These are phyloP conservation scores for Macrophya alboannulata DNA, from an alignment of 2,888 invertebrate species.

Conservation along the genomic window DNA sequence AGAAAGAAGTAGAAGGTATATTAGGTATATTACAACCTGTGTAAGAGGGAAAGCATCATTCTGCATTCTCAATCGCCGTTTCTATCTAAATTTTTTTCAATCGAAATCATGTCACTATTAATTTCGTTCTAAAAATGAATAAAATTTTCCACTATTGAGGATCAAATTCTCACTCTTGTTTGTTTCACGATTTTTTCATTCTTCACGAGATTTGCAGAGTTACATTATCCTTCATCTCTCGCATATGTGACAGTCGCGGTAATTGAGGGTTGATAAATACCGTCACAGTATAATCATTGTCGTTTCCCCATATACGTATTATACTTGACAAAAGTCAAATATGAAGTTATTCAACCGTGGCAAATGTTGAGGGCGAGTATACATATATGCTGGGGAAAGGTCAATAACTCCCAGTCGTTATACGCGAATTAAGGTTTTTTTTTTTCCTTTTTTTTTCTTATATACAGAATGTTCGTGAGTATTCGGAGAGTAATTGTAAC, in stretches of 20 bases:
- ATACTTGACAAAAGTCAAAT: conserved; percentile 11
- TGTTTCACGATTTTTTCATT: neutral
- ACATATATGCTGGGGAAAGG: neutral
- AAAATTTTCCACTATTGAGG: too few species aligned
- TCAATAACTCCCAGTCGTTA: neutral
- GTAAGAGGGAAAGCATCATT: neutral
- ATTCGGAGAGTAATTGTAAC: neutral
- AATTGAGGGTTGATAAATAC: neutral
- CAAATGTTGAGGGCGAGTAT: neutral
- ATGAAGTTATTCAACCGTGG: neutral
- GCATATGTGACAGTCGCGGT: neutral
- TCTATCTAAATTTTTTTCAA: neutral
- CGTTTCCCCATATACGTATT: neutral
- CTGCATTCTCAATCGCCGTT: neutral
- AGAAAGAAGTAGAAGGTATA: neutral
- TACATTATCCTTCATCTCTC: too few species aligned
- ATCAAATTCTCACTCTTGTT: neutral
- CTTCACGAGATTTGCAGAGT: too few species aligned
- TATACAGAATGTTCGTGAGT: neutral
- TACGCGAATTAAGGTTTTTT: neutral
- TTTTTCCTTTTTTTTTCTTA: neutral
- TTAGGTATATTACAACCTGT: neutral
- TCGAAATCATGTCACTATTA: neutral
- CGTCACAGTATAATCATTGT: neutral
- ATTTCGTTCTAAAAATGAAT: neutral